A percentile compares a stretch with the other conserved stretches of the same genome.
Evolutionary conservation across 2,113 vertebrate species (phyloP).

Genomic region (Calidris pugnax): DNA sequence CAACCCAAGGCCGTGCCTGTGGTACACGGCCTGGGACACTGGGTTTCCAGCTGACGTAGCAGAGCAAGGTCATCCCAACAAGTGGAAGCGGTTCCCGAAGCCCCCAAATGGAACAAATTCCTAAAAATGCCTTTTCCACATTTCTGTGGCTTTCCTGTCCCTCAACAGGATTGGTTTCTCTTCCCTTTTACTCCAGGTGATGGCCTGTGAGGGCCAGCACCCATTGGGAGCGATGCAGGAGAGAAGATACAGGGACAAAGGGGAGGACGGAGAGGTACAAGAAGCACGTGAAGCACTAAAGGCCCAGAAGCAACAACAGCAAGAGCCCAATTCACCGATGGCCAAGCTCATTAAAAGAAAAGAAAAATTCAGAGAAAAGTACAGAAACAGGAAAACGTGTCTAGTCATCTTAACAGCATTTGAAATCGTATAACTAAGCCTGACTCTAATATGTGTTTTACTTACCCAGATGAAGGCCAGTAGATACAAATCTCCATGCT

Average conservation of each 20-base stretch:
- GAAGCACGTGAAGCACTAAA: background rate
- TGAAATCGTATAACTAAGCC: background rate
- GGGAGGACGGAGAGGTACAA: background rate
- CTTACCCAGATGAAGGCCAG: background rate
- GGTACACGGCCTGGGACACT: fast-evolving
- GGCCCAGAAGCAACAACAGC: background rate
- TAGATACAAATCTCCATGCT: background rate
- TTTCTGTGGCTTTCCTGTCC: background rate
- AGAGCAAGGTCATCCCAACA: background rate
- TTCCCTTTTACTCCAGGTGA: background rate
- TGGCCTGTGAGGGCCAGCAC: background rate
- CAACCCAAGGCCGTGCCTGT: background rate
- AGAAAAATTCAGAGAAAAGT: background rate
- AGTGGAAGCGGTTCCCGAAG: background rate
- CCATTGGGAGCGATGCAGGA: background rate
- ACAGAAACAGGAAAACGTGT: background rate
- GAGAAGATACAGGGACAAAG: background rate
- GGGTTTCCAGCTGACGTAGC: background rate
- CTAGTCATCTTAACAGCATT: background rate
- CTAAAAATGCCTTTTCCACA: background rate
- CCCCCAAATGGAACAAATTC: background rate
- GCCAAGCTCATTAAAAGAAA: background rate
- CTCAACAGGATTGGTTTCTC: background rate
- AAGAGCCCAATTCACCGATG: fast-evolving
- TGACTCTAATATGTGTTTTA: background rate